Base-by-base conservation (phyloP, 2,888 invertebrate genomes). In the Gisinianus flammeolus region DNA sequence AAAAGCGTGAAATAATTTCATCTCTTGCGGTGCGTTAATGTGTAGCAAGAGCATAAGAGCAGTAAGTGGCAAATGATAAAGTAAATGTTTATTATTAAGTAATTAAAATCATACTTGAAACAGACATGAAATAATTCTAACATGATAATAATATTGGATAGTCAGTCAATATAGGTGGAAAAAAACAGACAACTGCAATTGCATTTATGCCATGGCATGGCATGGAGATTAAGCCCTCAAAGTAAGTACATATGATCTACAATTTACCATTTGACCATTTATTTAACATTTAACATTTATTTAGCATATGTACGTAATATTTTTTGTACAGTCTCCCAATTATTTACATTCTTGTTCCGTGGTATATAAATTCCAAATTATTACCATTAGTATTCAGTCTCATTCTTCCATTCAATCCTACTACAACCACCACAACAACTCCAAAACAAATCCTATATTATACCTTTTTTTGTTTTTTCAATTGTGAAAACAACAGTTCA, bases 1-100 rank as follows among this genome's bases (percentile, higher is more conserved):
- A 70, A 77, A 69, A 77, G 70, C 76, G 76, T 77, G 70, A 77
- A 77, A 76, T 69, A 69, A 68, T 54, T 76, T 68, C 76, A 70
- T 44, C 58, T 70, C 70, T 44, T 68, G 4, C 26, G 19, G 70
- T 58, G 76, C 76, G 64, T 58, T 70, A 70, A 77, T 62, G 76
- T 70, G 76, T 33, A 62, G 28, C 69, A 72, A n/a, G 19, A 33
- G 22, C 8, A 8, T 4, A 12, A 30, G 24, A 10, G 22, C 12
- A 12, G 26, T 64, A 64, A 62, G n/a, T 6, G 16, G 64, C 28
- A 30, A 30, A 2, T 64, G 12, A 22, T 26, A 19, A 8, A 26
- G 12, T 64, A 64, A 6, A 6, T n/a, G 26, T 16, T 3, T 54
- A n/a, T n/a, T 54, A n/a, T 54, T 12, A 62, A 54, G 72, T 28